A percentile compares a stretch with the other conserved stretches of the same genome.
phyloP scores from a whole-genome alignment of 2,113 vertebrate species.

The Leuciscus idus region DNA sequence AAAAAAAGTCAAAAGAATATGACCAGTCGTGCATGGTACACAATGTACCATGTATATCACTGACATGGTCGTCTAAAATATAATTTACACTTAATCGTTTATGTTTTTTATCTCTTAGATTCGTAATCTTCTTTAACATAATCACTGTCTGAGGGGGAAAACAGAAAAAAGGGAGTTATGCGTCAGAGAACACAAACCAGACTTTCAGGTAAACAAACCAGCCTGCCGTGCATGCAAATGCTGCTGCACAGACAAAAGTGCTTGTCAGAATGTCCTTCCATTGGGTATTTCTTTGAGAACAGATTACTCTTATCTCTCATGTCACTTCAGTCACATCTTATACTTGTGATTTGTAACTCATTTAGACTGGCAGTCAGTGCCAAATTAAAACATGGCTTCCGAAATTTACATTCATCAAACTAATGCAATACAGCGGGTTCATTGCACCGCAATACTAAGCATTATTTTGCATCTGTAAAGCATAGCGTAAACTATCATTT shows the following conservation, averaged over 20 bases:
- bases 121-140: background rate
- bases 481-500: background rate
- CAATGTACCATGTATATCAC: background rate
- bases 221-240: slow-evolving; percentile 40
- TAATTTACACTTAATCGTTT: background rate
- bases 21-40: background rate
- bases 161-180: background rate
- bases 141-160: slow-evolving; percentile 8
- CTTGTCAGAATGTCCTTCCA: slow-evolving; percentile 52
- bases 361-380: slow-evolving; percentile 44
- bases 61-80: background rate
- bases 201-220: slow-evolving; percentile 53
- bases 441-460: slow-evolving; percentile 2
- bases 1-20: background rate
- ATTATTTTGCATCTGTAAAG: background rate
- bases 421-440: slow-evolving; percentile 15
- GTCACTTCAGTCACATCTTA: slow-evolving; percentile 49
- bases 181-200: slow-evolving; percentile 45
- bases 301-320: slow-evolving; percentile 53
- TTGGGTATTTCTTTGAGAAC: slow-evolving; percentile 42
- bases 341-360: slow-evolving; percentile 42
- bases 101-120: slow-evolving; percentile 16
- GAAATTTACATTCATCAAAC: slow-evolving; percentile 45
- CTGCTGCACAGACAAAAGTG: slow-evolving; percentile 39
- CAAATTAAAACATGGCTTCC: slow-evolving; percentile 55